phyloP scores from a whole-genome alignment of 2,113 vertebrate species.

The Phoenicopterus ruber region DNA sequence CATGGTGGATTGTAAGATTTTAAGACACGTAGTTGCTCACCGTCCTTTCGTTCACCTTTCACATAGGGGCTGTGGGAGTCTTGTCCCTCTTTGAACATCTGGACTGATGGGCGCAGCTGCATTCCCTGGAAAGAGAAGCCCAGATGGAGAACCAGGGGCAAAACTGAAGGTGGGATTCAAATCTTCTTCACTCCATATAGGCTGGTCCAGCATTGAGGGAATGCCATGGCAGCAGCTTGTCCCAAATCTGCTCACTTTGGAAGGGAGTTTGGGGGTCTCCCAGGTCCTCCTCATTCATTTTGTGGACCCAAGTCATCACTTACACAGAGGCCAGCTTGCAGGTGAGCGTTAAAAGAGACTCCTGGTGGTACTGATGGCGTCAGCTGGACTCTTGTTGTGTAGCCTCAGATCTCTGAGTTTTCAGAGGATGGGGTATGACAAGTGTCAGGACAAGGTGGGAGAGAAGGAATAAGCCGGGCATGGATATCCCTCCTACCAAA shows the following conservation, averaged over 20 bases:
- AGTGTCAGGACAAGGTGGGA: not conserved
- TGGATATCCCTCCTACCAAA: not conserved
- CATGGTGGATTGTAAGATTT: not conserved
- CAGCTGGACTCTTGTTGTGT: not conserved
- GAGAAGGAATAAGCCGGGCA: not conserved
- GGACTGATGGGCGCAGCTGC: not conserved
- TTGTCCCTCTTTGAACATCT: not conserved
- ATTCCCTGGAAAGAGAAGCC: not conserved
- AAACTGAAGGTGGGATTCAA: not conserved
- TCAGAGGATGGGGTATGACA: rapidly evolving
- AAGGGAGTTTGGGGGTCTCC: not conserved
- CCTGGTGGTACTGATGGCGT: not conserved
- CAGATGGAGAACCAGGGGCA: not conserved
- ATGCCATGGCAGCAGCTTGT: not conserved
- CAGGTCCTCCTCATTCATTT: not conserved
- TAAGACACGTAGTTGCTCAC: not conserved
- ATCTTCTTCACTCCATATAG: not conserved
- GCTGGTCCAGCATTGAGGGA: rapidly evolving
- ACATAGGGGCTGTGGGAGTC: not conserved
- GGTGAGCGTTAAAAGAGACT: not conserved
- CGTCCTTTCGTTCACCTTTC: not conserved
- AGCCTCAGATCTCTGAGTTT: not conserved
- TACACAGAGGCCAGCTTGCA: not conserved
- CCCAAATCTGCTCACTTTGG: not conserved
- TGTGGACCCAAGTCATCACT: not conserved